Evolutionary conservation across 2,113 vertebrate species (phyloP), one percentile per base, ranked within the genome.

Genomic region (Poicephalus gulielmi): DNA sequence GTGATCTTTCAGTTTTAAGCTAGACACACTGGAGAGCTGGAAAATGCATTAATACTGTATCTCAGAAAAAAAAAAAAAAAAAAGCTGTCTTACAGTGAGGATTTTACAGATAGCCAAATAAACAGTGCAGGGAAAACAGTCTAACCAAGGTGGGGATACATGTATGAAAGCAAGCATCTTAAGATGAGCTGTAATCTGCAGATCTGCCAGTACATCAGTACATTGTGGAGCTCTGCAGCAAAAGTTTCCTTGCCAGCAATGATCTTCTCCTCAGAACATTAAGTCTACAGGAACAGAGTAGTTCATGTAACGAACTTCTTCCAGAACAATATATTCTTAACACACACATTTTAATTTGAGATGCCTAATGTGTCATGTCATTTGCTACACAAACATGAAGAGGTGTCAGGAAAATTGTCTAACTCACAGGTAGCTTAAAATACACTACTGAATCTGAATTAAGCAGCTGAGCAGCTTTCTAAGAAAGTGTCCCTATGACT

Each of bases 231-330:
- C 31, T 80, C 71, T 39, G 50, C 46, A 77, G 84, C 84, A 96
- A 82, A 69, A 69, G 43, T 55, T 83, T 70, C 70, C 50, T 69
- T 93, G 90, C 91, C 90, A 96, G 82, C 63, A 92, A 33, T 24
- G 16, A 81, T 86, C 33, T 57, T 35, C 60, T 71, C 64, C 55
- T 69, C 23, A 80, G 79, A 95, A 90, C 71, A 86, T 68, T 17
- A 87, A 74, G 82, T 80, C 79, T 80, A 67, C 67, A 93, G 79
- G 71, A 96, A 88, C 46, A 47, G 53, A 94, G 44, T 46, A 87
- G 94, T 75, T 74, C 8, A 87, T 80, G 77, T 88, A 90, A 94
- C 63, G 39, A 94, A 82, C n/a, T 87, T 79, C 83, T 63, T 87
- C 66, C 44, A 94, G 81, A 91, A 87, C 63, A 35, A 53, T n/a